Percentiles rank a stretch among this genome's conserved stretches.
Conservation (phyloP, 2,888 invertebrate species). For the Hypselothyrea guttata region DNA sequence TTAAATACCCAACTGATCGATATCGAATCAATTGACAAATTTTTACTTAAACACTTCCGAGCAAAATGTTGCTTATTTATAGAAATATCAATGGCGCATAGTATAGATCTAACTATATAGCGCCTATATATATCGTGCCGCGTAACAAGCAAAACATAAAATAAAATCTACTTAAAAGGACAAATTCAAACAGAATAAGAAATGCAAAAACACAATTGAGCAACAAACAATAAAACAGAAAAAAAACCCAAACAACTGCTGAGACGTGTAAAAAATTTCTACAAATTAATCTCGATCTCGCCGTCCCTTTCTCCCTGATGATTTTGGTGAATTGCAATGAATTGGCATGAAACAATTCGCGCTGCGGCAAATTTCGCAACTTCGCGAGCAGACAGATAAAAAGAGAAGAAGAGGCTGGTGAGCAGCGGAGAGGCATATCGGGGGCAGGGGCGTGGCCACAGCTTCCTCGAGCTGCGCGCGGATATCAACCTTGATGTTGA, state of each 20-base stretch:
- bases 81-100: constrained; percentile 9
- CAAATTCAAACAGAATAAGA: constrained; percentile 52
- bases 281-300: constrained; percentile 34
- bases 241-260: constrained; percentile 20
- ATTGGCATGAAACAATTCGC: constrained; percentile 57
- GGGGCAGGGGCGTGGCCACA: constrained; percentile 19
- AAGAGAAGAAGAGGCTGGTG: constrained; percentile 2
- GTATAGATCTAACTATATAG: constrained; percentile 27
- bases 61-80: constrained; percentile 47
- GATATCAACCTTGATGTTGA: constrained; percentile 81
- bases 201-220: constrained; percentile 15
- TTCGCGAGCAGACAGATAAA: constrained; percentile 44
- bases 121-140: constrained; percentile 33
- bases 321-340: constrained; percentile 61
- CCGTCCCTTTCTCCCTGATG: constrained; percentile 25
- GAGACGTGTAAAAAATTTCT: constrained; percentile 19
- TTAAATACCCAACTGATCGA: neutral
- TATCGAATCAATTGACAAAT: constrained; percentile 26
- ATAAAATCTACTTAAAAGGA: constrained; percentile 65
- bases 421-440: constrained; percentile 4
- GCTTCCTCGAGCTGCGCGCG: constrained; percentile 66
- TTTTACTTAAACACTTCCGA: constrained; percentile 66
- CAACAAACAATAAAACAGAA: constrained; percentile 24
- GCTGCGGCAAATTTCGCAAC: constrained; percentile 63
- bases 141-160: constrained; percentile 25